A percentile compares a stretch with the other conserved stretches of the same genome.
Conservation (phyloP, 23 tunicate genomes). For the Ascidia mentula region DNA sequence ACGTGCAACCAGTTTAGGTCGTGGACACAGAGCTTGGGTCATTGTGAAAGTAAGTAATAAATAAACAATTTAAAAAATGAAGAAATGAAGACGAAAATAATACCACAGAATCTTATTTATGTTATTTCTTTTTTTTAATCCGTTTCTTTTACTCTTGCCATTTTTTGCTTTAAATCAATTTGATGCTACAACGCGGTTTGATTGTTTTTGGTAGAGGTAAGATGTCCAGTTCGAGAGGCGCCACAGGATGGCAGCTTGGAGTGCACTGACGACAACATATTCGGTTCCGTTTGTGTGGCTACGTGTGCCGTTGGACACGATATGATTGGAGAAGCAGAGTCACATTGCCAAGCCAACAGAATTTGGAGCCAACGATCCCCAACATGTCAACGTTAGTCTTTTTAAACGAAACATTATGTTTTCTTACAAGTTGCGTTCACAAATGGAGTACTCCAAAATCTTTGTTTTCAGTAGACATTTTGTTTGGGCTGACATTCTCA, state of each 20-base stretch:
- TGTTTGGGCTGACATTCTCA: no score
- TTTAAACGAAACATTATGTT: no score
- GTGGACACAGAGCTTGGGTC: slow-evolving; percentile 51
- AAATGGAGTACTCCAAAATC: no score
- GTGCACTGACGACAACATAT: slow-evolving; percentile 44
- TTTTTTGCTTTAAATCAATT: no score
- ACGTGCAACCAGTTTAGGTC: slow-evolving; percentile 27
- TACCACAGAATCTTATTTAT: not conserved
- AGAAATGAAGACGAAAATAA: not conserved
- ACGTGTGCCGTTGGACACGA: slow-evolving; percentile 36
- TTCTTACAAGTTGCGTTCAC: no score
- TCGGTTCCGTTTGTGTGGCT: slow-evolving; percentile 32
- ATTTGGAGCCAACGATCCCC: slow-evolving; percentile 26
- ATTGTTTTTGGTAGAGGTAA: slow-evolving; percentile 27
- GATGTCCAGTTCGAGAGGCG: slow-evolving; percentile 15
- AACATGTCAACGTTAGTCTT: slow-evolving; percentile 40
- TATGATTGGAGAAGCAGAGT: slow-evolving; percentile 13
- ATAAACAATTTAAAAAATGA: no score
- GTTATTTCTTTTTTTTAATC: no score
- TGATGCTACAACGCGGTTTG: no score
- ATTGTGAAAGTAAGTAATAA: slow-evolving; percentile 68
- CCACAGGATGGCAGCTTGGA: slow-evolving; percentile 34
- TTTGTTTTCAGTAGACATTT: no score
- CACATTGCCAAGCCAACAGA: slow-evolving; percentile 43
- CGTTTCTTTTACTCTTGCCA: no score